These are phyloP conservation scores for Rhopilema esculentum DNA, from an alignment of 30 jellyfish, hydroid and myxozoan genomes.

Conservation along the genomic window DNA sequence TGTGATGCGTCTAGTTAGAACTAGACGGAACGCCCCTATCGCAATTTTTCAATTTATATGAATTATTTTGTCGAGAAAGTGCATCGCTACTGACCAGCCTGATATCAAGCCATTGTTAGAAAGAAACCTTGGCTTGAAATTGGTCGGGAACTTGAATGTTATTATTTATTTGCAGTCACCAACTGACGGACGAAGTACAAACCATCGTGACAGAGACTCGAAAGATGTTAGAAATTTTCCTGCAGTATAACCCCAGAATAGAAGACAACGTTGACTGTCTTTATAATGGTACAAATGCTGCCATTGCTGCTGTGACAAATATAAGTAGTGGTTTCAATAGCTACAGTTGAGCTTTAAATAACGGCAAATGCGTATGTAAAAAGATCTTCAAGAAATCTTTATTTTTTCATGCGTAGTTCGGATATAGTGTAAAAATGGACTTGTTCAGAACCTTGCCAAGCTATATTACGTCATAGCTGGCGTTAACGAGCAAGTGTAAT, in stretches of 20 bases:
- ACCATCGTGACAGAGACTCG: conserved; percentile 68
- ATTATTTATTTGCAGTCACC: conserved; percentile 48
- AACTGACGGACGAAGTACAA: conserved; percentile 58
- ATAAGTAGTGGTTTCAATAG: neutral
- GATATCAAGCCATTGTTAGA: neutral
- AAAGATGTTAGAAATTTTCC: conserved; percentile 67
- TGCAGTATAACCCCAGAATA: conserved; percentile 25
- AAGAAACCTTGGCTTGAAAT: neutral
- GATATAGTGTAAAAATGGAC: neutral
- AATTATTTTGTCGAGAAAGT: no score
- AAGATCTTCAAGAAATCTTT: neutral
- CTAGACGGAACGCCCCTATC: no score
- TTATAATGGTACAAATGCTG: neutral
- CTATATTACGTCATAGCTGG: neutral
- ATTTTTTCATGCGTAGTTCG: neutral
- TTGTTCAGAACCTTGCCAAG: neutral
- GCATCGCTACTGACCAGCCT: no score
- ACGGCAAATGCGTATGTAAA: neutral
- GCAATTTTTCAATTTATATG: no score
- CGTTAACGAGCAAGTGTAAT: no score
- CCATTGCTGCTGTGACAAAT: neutral
- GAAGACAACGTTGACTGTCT: neutral
- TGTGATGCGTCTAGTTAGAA: no score
- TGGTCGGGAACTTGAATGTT: neutral
- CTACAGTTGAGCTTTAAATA: neutral